phyloP scores from a whole-genome alignment of 2,113 vertebrate species.

The Setophaga petechia region DNA sequence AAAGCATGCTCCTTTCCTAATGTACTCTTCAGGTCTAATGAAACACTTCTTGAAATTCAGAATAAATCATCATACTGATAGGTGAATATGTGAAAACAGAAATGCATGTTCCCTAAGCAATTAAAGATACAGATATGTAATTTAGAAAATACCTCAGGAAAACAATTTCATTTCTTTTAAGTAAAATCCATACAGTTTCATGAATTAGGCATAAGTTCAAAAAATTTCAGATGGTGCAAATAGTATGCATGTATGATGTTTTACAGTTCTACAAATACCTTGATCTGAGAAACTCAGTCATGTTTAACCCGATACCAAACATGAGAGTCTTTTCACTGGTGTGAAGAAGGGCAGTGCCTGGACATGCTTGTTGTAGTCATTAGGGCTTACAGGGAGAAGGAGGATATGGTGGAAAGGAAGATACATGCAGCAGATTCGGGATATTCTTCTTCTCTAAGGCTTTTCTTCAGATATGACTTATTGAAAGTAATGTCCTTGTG shows the following conservation, averaged over 20 bases:
- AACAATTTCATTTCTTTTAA: rapidly evolving
- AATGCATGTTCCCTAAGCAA: not conserved
- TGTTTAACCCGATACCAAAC: not conserved
- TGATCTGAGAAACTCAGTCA: not conserved
- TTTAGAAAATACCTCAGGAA: not conserved
- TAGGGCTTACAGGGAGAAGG: not conserved
- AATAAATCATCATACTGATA: not conserved
- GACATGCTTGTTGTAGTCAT: not conserved
- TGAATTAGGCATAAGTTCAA: not conserved
- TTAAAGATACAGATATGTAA: not conserved
- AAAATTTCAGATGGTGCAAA: not conserved
- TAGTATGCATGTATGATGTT: not conserved
- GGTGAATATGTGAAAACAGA: not conserved
- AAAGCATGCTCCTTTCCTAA: not conserved
- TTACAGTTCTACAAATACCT: not conserved
- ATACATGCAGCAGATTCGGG: not conserved
- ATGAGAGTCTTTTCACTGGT: rapidly evolving
- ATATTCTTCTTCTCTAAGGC: not conserved
- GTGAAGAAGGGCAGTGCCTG: not conserved
- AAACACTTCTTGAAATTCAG: not conserved
- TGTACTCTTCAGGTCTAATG: not conserved
- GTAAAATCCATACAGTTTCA: not conserved
- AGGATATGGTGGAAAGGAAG: not conserved
- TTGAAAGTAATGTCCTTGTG: not conserved
- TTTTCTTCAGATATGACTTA: not conserved